Evolutionary conservation across 2,113 vertebrate species (phyloP).

Genomic region (Octodon degus): DNA sequence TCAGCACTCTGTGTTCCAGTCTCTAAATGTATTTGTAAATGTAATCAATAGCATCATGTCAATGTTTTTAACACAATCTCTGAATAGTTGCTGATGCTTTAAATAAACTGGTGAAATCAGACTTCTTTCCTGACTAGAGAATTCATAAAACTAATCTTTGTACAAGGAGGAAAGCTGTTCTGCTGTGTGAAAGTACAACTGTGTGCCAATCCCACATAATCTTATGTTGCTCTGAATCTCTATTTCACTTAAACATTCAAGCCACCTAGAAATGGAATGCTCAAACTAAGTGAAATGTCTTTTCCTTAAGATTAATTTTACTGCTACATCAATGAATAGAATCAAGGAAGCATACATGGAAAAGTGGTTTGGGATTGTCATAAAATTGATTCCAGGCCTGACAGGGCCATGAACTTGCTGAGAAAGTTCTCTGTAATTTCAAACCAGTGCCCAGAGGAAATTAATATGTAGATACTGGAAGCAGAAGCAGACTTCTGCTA

Average conservation of each 20-base stretch:
- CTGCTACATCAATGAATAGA: slow-evolving; percentile 46
- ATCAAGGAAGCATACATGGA: slow-evolving; percentile 41
- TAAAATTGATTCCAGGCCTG: slow-evolving; percentile 74
- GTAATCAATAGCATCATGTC: neutral
- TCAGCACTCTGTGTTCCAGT: neutral
- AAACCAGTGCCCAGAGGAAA: slow-evolving; percentile 81
- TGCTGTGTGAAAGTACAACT: neutral
- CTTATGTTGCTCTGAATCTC: slow-evolving; percentile 14
- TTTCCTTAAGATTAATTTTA: slow-evolving; percentile 70
- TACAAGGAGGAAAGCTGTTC: neutral
- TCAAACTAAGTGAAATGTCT: slow-evolving; percentile 59
- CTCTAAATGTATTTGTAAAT: neutral
- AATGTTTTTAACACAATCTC: neutral
- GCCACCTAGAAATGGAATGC: slow-evolving; percentile 32
- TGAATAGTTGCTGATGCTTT: neutral
- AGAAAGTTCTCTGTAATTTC: slow-evolving; percentile 71
- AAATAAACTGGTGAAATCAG: slow-evolving; percentile 11
- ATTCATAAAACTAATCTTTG: slow-evolving; percentile 20
- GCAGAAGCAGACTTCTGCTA: slow-evolving; percentile 50
- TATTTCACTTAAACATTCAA: slow-evolving; percentile 28
- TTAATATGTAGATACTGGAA: slow-evolving; percentile 79
- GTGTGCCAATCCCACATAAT: neutral
- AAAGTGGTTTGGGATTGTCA: slow-evolving; percentile 72
- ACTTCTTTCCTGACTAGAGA: neutral
- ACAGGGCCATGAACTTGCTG: slow-evolving; percentile 62